phyloP scores from a whole-genome alignment of 1,140 invertebrate species.

The Brachionus plicatilis region DNA sequence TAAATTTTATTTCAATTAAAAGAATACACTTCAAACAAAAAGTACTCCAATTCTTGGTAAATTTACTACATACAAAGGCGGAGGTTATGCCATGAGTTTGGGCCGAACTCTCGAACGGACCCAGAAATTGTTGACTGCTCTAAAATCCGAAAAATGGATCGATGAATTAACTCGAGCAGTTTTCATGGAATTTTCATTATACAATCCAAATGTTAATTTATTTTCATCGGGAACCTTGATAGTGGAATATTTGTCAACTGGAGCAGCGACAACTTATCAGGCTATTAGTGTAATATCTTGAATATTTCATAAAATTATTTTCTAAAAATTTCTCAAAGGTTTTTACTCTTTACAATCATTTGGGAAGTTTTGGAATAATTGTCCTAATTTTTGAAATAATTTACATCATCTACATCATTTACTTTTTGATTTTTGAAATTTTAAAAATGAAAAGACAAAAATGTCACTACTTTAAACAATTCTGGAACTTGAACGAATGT shows the following conservation, averaged over 20 bases:
- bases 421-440: constrained; percentile 50
- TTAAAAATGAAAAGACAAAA: constrained; percentile 50
- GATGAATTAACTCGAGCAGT: constrained; percentile 42
- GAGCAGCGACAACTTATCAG: constrained; percentile 44
- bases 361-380: constrained; percentile 52
- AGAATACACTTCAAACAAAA: constrained; percentile 31
- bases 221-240: constrained; percentile 43
- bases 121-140: constrained; percentile 15
- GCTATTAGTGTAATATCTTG: constrained; percentile 49
- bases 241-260: constrained; percentile 43
- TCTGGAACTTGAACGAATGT: constrained; percentile 59
- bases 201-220: constrained; percentile 44
- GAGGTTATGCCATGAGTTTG: constrained; percentile 49
- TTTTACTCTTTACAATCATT: constrained; percentile 52
- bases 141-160: constrained; percentile 43
- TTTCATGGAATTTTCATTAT: constrained; percentile 43
- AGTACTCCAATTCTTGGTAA: constrained; percentile 1
- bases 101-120: constrained; percentile 40
- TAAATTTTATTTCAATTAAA: not conserved
- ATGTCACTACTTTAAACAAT: constrained; percentile 55
- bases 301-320: too few species aligned
- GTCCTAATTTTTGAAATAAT: constrained; percentile 52
- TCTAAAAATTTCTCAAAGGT: constrained; percentile 43
- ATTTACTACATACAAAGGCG: constrained; percentile 46
- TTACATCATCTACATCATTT: constrained; percentile 50